Evolutionary conservation across 2,888 invertebrate species (phyloP).

Genomic region (Thecophora atra): DNA sequence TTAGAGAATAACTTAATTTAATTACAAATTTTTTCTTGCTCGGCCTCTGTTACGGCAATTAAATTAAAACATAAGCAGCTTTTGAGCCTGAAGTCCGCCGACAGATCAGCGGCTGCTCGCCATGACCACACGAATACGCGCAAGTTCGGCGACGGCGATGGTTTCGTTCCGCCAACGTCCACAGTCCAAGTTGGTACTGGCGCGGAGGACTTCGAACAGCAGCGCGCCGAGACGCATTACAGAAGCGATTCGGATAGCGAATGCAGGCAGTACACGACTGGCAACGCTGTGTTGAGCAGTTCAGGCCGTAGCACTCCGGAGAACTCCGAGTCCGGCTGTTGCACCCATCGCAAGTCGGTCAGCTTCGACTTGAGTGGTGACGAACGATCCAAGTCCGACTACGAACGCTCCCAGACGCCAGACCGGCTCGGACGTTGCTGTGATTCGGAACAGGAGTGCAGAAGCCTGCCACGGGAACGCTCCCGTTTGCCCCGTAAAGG

Average conservation of each 20-base stretch:
- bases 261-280: constrained; percentile 44
- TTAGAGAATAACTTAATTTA: constrained; percentile 29
- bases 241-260: constrained; percentile 63
- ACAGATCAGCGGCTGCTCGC: constrained; percentile 45
- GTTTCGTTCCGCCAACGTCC: constrained; percentile 46
- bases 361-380: constrained; percentile 66
- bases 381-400: constrained; percentile 62
- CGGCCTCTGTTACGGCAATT: constrained; percentile 37
- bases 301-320: constrained; percentile 64
- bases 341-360: constrained; percentile 64
- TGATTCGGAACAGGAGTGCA: constrained; percentile 63
- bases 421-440: constrained; percentile 52
- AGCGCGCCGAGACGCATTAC: constrained; percentile 47
- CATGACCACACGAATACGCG: too few species aligned
- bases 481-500: constrained; percentile 59
- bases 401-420: constrained; percentile 57
- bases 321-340: constrained; percentile 42
- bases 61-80: constrained; percentile 33
- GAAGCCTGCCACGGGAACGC: constrained; percentile 30
- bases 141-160: constrained; percentile 45
- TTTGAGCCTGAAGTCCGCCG: neutral
- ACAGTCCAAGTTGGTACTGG: constrained; percentile 53
- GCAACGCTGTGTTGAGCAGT: constrained; percentile 41
- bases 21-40: constrained; percentile 35
- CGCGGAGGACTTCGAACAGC: constrained; percentile 55